These are phyloP conservation scores for Drosophila kikkawai DNA, from an alignment of 1,140 invertebrate genomes.

Conservation along the genomic window DNA sequence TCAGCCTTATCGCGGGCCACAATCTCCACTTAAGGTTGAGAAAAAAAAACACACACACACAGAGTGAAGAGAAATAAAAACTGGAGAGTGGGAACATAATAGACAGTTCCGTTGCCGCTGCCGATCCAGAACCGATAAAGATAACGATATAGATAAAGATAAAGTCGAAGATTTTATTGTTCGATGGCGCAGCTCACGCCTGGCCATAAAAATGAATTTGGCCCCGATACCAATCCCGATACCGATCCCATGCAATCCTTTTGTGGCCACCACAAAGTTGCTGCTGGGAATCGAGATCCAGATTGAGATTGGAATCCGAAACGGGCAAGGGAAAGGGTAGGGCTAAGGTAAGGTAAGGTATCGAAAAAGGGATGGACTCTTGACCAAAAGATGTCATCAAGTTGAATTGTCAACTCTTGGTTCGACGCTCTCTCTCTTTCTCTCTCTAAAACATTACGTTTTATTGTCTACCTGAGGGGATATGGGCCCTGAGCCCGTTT, in stretches of 20 bases:
- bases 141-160: conserved; percentile 61
- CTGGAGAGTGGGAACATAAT: conserved; percentile 47
- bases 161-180: conserved; percentile 77
- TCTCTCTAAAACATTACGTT: conserved; percentile 65
- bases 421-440: background rate
- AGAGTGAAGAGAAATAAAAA: background rate
- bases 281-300: conserved; percentile 23
- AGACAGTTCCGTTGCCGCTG: conserved; percentile 72
- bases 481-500: conserved; percentile 6
- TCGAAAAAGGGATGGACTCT: background rate
- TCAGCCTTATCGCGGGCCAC: conserved; percentile 38
- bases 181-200: conserved; percentile 38
- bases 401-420: conserved; percentile 66
- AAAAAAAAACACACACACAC: background rate
- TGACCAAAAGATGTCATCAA: conserved; percentile 77
- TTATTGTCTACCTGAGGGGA: conserved; percentile 74
- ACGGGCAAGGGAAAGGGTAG: background rate
- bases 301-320: conserved; percentile 4
- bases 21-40: conserved; percentile 32
- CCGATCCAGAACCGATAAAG: conserved; percentile 54
- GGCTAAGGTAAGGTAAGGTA: background rate
- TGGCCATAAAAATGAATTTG: conserved; percentile 45
- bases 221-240: conserved; percentile 11
- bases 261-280: conserved; percentile 50
- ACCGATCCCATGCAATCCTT: conserved; percentile 35